Conservation (phyloP, 2,113 vertebrate genomes). For the Bambusicola thoracicus region DNA sequence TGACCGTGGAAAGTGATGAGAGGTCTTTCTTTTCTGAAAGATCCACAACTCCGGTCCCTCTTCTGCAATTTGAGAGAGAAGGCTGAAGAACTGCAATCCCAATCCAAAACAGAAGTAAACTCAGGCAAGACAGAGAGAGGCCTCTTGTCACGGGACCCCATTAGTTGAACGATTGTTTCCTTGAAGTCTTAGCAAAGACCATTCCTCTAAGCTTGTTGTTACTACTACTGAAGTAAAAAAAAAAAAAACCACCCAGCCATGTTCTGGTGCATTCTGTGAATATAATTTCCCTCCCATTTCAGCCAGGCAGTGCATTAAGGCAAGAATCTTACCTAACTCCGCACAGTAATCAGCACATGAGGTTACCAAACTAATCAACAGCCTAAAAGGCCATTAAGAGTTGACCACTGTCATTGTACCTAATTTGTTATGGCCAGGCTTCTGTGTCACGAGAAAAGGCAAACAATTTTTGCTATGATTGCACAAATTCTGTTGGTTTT, state of each 20-base stretch:
- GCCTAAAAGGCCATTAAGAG: background rate
- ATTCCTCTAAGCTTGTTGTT: background rate
- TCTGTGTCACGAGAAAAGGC: background rate
- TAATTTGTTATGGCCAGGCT: background rate
- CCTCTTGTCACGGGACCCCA: background rate
- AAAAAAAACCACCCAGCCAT: background rate
- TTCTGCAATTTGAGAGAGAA: conserved; percentile 72
- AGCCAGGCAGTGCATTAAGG: background rate
- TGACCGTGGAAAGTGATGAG: conserved; percentile 80
- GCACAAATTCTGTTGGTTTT: background rate
- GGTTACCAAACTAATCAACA: background rate
- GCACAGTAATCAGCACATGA: background rate
- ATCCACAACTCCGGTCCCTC: conserved; percentile 87
- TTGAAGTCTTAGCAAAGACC: background rate
- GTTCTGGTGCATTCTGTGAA: background rate
- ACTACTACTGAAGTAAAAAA: background rate
- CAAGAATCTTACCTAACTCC: background rate
- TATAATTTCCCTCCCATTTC: background rate
- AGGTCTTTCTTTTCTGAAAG: conserved; percentile 83
- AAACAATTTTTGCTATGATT: background rate
- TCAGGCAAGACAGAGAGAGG: background rate
- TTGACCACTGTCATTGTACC: background rate
- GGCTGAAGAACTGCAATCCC: background rate
- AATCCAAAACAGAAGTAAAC: background rate
- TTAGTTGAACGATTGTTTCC: background rate